These are phyloP conservation scores for Esox lucius DNA, from an alignment of 2,797 vertebrate species.

Conservation along the genomic window DNA sequence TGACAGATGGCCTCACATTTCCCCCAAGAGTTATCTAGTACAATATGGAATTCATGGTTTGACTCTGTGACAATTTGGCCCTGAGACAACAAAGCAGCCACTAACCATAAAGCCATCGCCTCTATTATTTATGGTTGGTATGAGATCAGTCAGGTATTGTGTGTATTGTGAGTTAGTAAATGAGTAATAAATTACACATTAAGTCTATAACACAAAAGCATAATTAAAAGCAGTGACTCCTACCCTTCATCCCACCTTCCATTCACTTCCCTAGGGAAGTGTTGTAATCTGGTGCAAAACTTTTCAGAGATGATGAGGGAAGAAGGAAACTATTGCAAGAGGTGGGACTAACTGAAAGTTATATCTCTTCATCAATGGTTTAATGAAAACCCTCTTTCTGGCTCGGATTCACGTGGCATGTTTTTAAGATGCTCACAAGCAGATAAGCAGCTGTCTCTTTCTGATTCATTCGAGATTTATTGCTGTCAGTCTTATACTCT, in stretches of 20 bases:
- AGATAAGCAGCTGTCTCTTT: slow-evolving; percentile 31
- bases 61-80: too few relatives aligned
- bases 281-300: slow-evolving; percentile 55
- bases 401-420: slow-evolving; percentile 14
- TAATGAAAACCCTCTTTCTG: background rate
- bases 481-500: slow-evolving; percentile 13
- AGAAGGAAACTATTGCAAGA: background rate
- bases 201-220: too few relatives aligned
- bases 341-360: background rate
- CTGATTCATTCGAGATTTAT: slow-evolving; percentile 10
- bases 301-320: slow-evolving; percentile 38
- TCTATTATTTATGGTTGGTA: too few relatives aligned
- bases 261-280: slow-evolving; percentile 35
- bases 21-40: too few relatives aligned
- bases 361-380: slow-evolving; percentile 2
- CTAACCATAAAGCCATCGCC: too few relatives aligned
- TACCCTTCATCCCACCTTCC: background rate
- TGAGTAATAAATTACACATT: too few relatives aligned
- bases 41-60: too few relatives aligned
- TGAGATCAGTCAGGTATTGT: too few relatives aligned
- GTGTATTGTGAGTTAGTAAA: slow-evolving; percentile 49
- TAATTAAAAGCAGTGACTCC: slow-evolving; percentile 60
- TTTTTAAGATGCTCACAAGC: slow-evolving; percentile 19
- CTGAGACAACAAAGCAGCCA: too few relatives aligned
- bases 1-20: too few relatives aligned